Conservation (phyloP, 2,113 vertebrate genomes). For the Dendropsophus ebraccatus region DNA sequence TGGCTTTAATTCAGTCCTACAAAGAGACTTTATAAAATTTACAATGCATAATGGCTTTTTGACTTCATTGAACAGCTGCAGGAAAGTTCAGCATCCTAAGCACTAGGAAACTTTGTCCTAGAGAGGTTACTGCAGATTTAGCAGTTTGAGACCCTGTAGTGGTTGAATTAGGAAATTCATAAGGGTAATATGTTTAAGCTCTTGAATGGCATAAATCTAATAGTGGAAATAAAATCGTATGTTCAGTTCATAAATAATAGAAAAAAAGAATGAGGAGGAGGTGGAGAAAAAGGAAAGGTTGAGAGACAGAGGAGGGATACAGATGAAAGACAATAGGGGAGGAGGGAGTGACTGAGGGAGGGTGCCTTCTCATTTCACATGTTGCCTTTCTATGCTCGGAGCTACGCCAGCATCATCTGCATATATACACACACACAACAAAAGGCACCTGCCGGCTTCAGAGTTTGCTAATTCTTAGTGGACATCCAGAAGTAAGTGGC, state of each 20-base stretch:
- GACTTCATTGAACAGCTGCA: neutral
- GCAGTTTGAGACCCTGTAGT: neutral
- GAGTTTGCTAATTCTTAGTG: constrained; percentile 33
- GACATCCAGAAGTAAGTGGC: constrained; percentile 39
- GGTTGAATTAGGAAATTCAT: neutral
- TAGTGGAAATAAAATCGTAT: neutral
- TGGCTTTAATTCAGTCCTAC: neutral
- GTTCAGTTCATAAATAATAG: neutral
- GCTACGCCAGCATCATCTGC: constrained; percentile 63
- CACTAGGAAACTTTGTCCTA: neutral
- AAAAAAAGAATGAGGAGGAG: constrained; percentile 53
- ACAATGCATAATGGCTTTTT: neutral
- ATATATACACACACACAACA: constrained; percentile 50
- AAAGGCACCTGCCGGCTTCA: constrained; percentile 61
- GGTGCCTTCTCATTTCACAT: constrained; percentile 32
- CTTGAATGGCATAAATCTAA: neutral
- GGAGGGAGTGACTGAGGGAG: constrained; percentile 27
- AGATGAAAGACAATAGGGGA: neutral
- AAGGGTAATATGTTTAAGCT: neutral
- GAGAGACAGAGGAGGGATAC: neutral
- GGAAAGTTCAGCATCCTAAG: neutral
- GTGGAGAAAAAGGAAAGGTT: constrained; percentile 40
- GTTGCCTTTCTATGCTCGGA: constrained; percentile 44
- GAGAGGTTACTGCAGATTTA: neutral
- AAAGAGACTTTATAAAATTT: neutral